These are phyloP conservation scores for Meleagris gallopavo DNA, from an alignment of 2,113 vertebrate genomes.

Conservation along the genomic window DNA sequence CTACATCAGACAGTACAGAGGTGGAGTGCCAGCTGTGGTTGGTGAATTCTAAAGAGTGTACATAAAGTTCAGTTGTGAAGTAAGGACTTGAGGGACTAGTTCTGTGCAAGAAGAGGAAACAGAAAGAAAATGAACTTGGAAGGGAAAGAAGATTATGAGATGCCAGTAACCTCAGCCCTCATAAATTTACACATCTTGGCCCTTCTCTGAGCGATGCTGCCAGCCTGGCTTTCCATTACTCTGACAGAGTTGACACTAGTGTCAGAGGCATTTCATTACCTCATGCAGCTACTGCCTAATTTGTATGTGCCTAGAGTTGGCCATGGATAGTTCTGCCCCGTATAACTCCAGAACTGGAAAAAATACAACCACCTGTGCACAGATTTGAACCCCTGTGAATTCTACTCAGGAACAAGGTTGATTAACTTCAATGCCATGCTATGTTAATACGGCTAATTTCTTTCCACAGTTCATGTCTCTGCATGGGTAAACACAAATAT, in stretches of 20 bases:
- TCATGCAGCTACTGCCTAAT: not conserved
- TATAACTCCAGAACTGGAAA: not conserved
- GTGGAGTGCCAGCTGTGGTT: not conserved
- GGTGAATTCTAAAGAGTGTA: not conserved
- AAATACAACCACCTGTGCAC: not conserved
- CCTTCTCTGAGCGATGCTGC: not conserved
- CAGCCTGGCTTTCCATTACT: not conserved
- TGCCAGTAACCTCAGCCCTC: not conserved
- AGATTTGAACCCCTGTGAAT: fast-evolving
- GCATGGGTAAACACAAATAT: not conserved
- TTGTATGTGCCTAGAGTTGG: not conserved
- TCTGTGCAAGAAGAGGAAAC: not conserved
- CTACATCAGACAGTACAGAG: not conserved
- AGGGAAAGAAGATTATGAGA: not conserved
- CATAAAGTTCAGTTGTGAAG: not conserved
- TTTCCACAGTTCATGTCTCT: not conserved
- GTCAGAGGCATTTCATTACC: not conserved
- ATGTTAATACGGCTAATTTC: not conserved
- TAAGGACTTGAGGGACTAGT: not conserved
- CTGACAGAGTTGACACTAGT: not conserved
- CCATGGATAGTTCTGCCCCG: not conserved
- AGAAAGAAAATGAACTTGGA: not conserved
- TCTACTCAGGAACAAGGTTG: not conserved
- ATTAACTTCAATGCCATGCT: not conserved
- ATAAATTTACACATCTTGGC: not conserved